Base-by-base conservation (phyloP, 1,140 invertebrate species). In the Drosophila repletoides region DNA sequence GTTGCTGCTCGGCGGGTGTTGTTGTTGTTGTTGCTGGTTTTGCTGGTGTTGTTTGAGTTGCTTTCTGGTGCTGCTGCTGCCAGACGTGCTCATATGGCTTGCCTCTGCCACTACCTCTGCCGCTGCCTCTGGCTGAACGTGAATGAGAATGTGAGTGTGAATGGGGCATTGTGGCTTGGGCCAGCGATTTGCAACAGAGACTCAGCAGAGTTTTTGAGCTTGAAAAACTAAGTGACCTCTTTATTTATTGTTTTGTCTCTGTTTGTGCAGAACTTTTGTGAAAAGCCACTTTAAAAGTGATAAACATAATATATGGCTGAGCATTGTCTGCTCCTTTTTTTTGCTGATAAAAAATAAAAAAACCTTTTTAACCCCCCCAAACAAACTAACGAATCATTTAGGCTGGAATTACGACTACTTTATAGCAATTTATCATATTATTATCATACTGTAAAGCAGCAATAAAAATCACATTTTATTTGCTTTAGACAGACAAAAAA, bases 71-170 rank as follows among this genome's bases (percentile, higher is more conserved):
- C 22, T 51, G 40, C 48, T 36, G 51, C 40, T 36, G 67, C 72
- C 72, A 81, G 76, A 81, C 76, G 76, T 75, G 76, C 67, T 65
- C 76, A 80, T 64, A 61, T 74, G 48, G 69, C 31, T 26, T 38
- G 26, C 21, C 41, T 31, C 14, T 12, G n/a, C n/a, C n/a, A n/a
- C n/a, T n/a, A n/a, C n/a, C n/a, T n/a, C n/a, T n/a, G 24, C 14
- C 40, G 61, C 14, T 22, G 14, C 15, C 9, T 24, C n/a, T n/a
- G n/a, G n/a, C n/a, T n/a, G n/a, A n/a, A n/a, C n/a, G n/a, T n/a
- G n/a, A n/a, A n/a, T n/a, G n/a, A n/a, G n/a, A n/a, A n/a, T n/a
- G n/a, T n/a, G n/a, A n/a, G n/a, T n/a, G n/a, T n/a, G 51, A 29
- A 12, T 46, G 31, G 51, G 71, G 59, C 48, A 75, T 69, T 33